Evolutionary conservation across 2,113 vertebrate genomes (phyloP).

Genomic region (Lipophrys pholis): DNA sequence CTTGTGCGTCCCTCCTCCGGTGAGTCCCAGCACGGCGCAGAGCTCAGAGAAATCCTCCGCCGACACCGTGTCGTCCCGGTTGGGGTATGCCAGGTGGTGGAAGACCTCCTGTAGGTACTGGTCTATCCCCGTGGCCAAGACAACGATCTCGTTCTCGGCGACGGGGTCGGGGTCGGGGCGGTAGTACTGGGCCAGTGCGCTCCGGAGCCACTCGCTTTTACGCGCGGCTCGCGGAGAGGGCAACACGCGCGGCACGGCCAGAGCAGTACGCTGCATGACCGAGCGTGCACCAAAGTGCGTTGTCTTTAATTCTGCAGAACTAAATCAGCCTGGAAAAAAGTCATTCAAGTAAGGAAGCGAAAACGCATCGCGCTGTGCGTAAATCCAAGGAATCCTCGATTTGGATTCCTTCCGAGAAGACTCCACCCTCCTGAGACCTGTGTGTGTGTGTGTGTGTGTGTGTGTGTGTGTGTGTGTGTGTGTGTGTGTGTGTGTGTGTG

Average conservation of each 20-base stretch:
- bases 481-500: no score
- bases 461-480: no score
- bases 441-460: no score
- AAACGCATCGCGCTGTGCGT: no score
- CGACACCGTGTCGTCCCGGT: constrained; percentile 71
- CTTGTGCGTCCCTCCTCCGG: neutral
- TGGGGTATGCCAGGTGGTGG: constrained; percentile 79
- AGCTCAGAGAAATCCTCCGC: constrained; percentile 80
- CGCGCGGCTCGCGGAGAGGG: constrained; percentile 66
- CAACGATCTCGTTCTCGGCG: constrained; percentile 82
- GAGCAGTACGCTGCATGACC: constrained; percentile 44
- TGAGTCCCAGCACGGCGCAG: constrained; percentile 78
- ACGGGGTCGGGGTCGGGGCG: constrained; percentile 54
- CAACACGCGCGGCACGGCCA: constrained; percentile 23
- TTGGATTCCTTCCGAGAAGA: constrained; percentile 11
- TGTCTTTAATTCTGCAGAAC: neutral
- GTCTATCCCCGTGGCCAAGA: constrained; percentile 83
- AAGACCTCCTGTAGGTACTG: constrained; percentile 87
- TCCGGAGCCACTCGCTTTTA: constrained; percentile 82
- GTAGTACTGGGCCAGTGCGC: constrained; percentile 80
- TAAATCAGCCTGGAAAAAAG: neutral
- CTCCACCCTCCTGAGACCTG: constrained; percentile 60
- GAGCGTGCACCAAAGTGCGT: neutral
- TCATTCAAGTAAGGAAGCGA: no score
- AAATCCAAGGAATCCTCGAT: neutral